Base-by-base conservation (phyloP, 2,113 vertebrate genomes). In the Athene cunicularia region DNA sequence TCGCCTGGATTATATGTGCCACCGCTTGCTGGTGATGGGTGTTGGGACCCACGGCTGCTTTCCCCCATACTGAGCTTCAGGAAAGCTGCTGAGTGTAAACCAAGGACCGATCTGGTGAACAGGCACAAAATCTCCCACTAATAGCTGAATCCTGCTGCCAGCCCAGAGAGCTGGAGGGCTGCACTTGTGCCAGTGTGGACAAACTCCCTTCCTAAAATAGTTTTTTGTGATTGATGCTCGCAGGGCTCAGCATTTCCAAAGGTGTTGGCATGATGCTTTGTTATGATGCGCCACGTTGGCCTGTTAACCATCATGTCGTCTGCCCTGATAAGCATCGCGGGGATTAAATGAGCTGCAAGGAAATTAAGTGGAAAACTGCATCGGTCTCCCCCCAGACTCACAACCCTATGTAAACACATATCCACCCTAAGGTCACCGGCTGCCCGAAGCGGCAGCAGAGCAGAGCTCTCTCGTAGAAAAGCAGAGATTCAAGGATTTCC, bases 41-140 rank as follows among this genome's bases (percentile, higher is more conserved):
- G 0, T 4, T 28, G 60, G 33, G 28, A 62, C 5, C n/a, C 32
- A 7, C 0, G 0, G 37, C 30, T 56, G 59, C 22, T 70, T 28
- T 4, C 9, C 17, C 49, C 21, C 13, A 3, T 11, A 2, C 4
- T 3, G 72, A 70, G 10, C 86, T 62, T 84, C 47, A 70, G 27
- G 22, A 60, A 52, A 80, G 32, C 32, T n/a, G 28, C 59, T 49
- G 68, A 80, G 55, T 17, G 23, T 1, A 10, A 66, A 2, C 19
- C 50, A 30, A 14, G 43, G 67, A 33, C 59, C 19, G 62, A 22
- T 17, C 47, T 43, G 60, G 68, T 55, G 68, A 84, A 43, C 0
- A 50, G 71, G 43, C 62, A 68, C 0, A 0, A 93, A 86, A 76
- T n/a, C 62, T 68, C 58, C 66, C 81, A 32, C 58, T 62, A 19